Base-by-base conservation (phyloP, 2,797 vertebrate species). In the Leucoraja ocellata region DNA sequence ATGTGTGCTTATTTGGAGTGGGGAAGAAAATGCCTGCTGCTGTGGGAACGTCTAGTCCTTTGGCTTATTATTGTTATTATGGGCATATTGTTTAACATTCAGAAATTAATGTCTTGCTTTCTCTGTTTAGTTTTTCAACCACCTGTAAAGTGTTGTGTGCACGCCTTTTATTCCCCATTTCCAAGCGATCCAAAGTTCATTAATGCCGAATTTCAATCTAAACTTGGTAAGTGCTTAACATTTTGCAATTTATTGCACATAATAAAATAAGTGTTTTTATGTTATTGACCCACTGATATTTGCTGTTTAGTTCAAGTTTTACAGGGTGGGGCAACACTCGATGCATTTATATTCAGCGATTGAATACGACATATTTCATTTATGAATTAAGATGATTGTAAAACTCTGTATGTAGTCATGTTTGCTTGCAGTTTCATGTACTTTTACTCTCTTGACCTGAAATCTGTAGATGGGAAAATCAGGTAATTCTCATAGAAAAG, bases 101-200 rank as follows among this genome's bases (percentile, higher is more conserved):
- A 16, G 25, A 65, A 65, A 88, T 65, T 88, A 21, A 88, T 65
- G 28, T 88, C 61, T 63, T 65, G 18, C 61, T 32, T 65, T 88
- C 6, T 88, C n/a, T 32, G 28, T 88, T 32, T 65, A 88, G 84
- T 88, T 88, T 65, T 65, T n/a, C 84, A 88, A 18, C 84, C 84
- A 32, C 84, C 58, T 36, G 1, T 13, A 65, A 88, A 88, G 32
- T 88, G 61, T n/a, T 88, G 84, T 2, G 0, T 32, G 8, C 84
- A 88, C 18, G 84, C 84, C 61, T 88, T 18, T 88, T 6, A 32
- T 65, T 65, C 84, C 13, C 84, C 84, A 32, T 88, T 65, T 88
- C 84, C 84, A 88, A 65, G 14, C n/a, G 21, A 0, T 14, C 7
- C 32, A 9, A 61, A 14, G 5, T 8, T 2, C 65, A 18, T n/a